These are phyloP conservation scores for Cepphus grylle DNA, from an alignment of 2,113 vertebrate species.

Conservation along the genomic window DNA sequence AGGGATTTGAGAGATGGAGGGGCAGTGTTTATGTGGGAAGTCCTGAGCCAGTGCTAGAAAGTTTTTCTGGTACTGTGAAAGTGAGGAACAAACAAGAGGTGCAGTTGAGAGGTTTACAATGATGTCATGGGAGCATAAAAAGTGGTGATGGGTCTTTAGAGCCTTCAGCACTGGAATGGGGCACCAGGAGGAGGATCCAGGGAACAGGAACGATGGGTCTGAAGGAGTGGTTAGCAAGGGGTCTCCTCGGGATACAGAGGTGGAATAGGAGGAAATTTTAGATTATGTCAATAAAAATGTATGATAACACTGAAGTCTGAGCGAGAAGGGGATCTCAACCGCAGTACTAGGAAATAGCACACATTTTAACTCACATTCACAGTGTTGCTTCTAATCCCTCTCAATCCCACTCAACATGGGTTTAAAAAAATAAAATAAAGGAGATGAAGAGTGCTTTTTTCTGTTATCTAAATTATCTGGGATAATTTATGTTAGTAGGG, in stretches of 20 bases:
- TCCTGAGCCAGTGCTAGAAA: neutral
- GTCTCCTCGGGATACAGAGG: neutral
- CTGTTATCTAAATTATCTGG: neutral
- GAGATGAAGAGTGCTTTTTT: neutral
- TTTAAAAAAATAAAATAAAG: neutral
- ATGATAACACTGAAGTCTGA: neutral
- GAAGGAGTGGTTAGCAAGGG: neutral
- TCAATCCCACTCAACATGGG: neutral
- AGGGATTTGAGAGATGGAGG: neutral
- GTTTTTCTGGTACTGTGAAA: neutral
- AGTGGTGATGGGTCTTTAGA: neutral
- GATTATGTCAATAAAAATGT: neutral
- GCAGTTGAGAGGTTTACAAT: neutral
- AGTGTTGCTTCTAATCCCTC: neutral
- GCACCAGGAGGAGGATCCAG: neutral
- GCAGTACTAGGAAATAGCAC: neutral
- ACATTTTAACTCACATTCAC: neutral
- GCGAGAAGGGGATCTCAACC: neutral
- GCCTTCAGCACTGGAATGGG: neutral
- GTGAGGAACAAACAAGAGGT: neutral
- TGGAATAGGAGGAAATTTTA: neutral
- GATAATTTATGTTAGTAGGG: neutral
- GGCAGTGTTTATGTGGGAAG: neutral
- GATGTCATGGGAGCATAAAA: neutral
- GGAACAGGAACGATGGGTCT: neutral